Evolutionary conservation across 2,797 vertebrate genomes (phyloP).

Genomic region (Acrossocheilus fasciatus): DNA sequence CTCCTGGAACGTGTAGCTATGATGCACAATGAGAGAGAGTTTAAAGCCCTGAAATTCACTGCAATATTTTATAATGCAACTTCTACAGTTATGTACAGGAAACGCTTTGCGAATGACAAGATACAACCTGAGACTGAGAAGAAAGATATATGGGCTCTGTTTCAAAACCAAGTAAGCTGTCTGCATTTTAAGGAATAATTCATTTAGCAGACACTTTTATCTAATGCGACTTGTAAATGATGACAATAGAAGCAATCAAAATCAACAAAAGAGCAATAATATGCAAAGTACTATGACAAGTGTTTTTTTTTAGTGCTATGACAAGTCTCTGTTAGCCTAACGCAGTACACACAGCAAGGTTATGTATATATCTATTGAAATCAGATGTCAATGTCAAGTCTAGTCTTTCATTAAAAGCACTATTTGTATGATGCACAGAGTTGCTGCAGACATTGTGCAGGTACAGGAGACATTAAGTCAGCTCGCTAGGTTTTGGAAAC

Average conservation of each 20-base stretch:
- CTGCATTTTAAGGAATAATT: too few species aligned
- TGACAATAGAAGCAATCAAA: too few species aligned
- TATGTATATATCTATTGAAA: background rate
- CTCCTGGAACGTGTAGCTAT: constrained; percentile 95
- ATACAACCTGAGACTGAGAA: background rate
- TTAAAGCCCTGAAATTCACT: background rate
- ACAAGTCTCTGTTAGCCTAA: too few species aligned
- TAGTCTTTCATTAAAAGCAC: background rate
- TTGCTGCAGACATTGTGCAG: too few species aligned
- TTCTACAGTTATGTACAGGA: background rate
- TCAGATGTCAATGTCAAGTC: background rate
- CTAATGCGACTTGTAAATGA: too few species aligned
- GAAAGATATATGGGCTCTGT: background rate
- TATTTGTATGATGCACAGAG: too few species aligned
- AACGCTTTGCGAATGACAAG: background rate
- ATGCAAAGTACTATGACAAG: too few species aligned
- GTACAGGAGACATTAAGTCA: background rate
- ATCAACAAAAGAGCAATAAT: too few species aligned
- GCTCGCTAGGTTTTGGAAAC: background rate
- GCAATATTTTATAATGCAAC: background rate
- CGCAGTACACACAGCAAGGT: too few species aligned
- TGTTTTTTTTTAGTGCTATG: too few species aligned
- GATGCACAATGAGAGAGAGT: background rate
- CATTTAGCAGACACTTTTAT: too few species aligned
- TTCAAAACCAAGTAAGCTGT: background rate